These are phyloP conservation scores for Ameiurus melas DNA, from an alignment of 2,113 vertebrate species.

Conservation along the genomic window DNA sequence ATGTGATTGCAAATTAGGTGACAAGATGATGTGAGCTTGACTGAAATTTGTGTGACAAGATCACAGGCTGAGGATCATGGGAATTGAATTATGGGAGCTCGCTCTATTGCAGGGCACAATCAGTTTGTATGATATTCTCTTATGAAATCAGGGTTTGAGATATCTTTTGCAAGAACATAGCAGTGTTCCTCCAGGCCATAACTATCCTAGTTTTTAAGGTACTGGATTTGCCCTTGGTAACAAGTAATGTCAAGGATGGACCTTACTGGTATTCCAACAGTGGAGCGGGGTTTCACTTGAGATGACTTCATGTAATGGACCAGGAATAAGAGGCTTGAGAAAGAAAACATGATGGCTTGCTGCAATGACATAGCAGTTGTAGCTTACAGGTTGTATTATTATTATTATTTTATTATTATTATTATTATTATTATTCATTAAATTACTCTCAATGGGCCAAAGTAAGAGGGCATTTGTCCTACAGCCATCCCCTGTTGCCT, in stretches of 20 bases:
- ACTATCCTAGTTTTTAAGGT: background rate
- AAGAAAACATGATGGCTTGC: background rate
- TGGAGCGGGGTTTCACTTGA: background rate
- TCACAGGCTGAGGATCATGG: background rate
- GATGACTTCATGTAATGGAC: background rate
- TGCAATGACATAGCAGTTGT: background rate
- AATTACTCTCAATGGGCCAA: background rate
- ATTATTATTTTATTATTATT: background rate
- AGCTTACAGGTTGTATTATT: background rate
- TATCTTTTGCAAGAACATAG: background rate
- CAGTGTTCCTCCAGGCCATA: background rate
- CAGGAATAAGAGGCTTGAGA: background rate
- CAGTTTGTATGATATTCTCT: background rate
- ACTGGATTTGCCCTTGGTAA: background rate
- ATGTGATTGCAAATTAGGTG: background rate
- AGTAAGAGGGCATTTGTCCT: background rate
- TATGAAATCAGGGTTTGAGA: background rate
- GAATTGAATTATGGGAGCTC: background rate
- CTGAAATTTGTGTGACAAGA: constrained; percentile 1
- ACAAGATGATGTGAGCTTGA: background rate
- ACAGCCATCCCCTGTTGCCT: background rate
- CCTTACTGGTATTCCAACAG: background rate
- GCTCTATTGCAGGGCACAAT: no score
- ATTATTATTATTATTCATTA: background rate
- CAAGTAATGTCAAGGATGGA: background rate